Percentiles rank a stretch among this genome's conserved stretches.
Conservation (phyloP, 1,140 invertebrate species). For the Drosophila micromelanica region DNA sequence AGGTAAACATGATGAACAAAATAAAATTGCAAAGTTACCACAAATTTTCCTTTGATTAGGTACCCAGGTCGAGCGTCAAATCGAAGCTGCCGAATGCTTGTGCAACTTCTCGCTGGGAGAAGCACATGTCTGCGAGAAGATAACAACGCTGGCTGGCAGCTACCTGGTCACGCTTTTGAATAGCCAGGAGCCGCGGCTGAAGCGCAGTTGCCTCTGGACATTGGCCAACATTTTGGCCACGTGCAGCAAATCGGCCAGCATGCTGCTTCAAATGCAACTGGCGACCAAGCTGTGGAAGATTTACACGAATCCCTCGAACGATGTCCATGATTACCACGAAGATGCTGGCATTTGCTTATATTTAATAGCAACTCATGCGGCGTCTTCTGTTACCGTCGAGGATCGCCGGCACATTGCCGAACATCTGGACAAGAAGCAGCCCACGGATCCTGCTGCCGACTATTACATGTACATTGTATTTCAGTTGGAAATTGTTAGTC, state of each 20-base stretch:
- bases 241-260: conserved; percentile 47
- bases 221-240: conserved; percentile 69
- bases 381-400: conserved; percentile 25
- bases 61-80: conserved; percentile 48
- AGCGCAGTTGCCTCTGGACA: conserved; percentile 70
- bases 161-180: conserved; percentile 74
- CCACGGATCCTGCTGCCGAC: conserved; percentile 37
- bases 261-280: conserved; percentile 69
- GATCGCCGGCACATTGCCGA: conserved; percentile 52
- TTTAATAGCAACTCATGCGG: conserved; percentile 32
- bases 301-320: conserved; percentile 31
- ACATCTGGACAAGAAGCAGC: conserved; percentile 43
- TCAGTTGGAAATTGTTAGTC: conserved; percentile 47
- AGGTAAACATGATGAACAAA: conserved; percentile 32
- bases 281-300: conserved; percentile 69
- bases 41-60: conserved; percentile 29
- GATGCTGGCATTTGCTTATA: conserved; percentile 65
- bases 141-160: conserved; percentile 63
- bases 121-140: conserved; percentile 72
- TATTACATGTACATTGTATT: conserved; percentile 65
- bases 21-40: neutral
- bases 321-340: conserved; percentile 22
- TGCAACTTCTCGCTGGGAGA: conserved; percentile 79
- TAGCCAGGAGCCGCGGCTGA: conserved; percentile 56
- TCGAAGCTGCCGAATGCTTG: conserved; percentile 68